Base-by-base conservation (phyloP, 2,113 vertebrate species). In the Anarrhichthys ocellatus region DNA sequence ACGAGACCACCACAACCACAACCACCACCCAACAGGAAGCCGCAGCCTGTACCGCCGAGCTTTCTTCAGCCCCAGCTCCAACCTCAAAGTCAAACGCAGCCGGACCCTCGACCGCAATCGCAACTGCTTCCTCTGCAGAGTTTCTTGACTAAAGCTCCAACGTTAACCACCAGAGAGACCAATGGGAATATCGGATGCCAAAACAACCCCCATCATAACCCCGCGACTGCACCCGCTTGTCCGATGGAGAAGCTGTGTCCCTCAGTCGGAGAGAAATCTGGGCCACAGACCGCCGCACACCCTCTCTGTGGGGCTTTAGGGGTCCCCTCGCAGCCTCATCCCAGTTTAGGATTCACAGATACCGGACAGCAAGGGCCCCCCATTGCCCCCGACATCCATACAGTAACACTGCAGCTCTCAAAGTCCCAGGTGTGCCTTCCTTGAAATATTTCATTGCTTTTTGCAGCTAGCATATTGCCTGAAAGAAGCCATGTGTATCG, bases 371-470 rank as follows among this genome's bases (percentile, higher is more conserved):
- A 94, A 36, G 92, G 84, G 40, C 91, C 93, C 14, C 89, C 95
- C 5, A 91, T 93, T 8, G 91, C 94, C 27, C 95, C 96, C 0
- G 97, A 98, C 58, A 97, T 99, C 86, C 96, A 96, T 71, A 96
- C 95, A 15, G 97, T 99, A 46, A 98, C 97, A 6, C 95, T 97
- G 46, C 97, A 98, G 91, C 96, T 98, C 32, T 98, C 97, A 29
- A 98, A 97, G 93, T 98, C 97, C 22, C 97, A 98, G 96, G 97
- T 98, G 32, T 89, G 18, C 5, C 40, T 6, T 29, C 44, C 1
- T 48, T 63, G 3, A 73, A 61, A 56, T 56, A 24, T 56, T 27
- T 3, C 73, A 32, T 9, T 44, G 40, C 24, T 62, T 61, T 71
- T 40, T n/a, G 1, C 59, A 40, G 15, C 20, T 14, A 27, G 69